These are phyloP conservation scores for Leptestheria dahalacensis DNA, from an alignment of 1,140 invertebrate genomes.

Conservation along the genomic window DNA sequence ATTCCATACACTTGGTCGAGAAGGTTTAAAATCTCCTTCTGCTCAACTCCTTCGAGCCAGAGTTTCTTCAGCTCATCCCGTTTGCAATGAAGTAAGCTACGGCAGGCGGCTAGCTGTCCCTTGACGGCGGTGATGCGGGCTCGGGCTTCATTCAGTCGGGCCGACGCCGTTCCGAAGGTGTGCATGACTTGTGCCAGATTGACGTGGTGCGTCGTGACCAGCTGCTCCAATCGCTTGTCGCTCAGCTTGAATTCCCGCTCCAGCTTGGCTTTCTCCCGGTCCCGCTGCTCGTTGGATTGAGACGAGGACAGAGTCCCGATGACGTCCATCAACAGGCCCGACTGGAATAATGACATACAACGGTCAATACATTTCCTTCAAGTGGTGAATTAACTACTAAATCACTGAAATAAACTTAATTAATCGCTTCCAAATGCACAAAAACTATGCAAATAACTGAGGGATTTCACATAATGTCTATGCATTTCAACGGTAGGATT, in stretches of 20 bases:
- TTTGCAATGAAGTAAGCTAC: constrained; percentile 73
- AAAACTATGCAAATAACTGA: too few species aligned
- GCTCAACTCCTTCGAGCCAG: constrained; percentile 83
- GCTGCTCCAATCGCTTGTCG: constrained; percentile 70
- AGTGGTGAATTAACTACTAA: too few species aligned
- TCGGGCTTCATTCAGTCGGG: constrained; percentile 57
- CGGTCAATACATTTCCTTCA: too few species aligned
- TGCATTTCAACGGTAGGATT: too few species aligned
- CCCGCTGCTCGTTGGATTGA: constrained; percentile 85
- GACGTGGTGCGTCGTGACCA: constrained; percentile 72
- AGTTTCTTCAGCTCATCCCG: constrained; percentile 83
- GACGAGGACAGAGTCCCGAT: constrained; percentile 79
- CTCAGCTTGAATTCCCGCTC: constrained; percentile 85
- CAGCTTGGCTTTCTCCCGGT: constrained; percentile 81
- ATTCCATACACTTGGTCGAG: constrained; percentile 68
- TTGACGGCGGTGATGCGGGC: constrained; percentile 69
- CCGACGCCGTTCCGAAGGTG: constrained; percentile 65
- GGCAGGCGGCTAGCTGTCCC: constrained; percentile 77
- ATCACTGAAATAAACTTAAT: too few species aligned
- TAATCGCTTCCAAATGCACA: too few species aligned
- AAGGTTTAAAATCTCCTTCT: constrained; percentile 73
- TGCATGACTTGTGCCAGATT: constrained; percentile 77
- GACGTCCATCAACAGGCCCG: constrained; percentile 78
- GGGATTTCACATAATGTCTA: too few species aligned
- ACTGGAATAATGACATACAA: constrained; percentile 44